Evolutionary conservation across 2,113 vertebrate species (phyloP).

Genomic region (Oryzias melastigma): DNA sequence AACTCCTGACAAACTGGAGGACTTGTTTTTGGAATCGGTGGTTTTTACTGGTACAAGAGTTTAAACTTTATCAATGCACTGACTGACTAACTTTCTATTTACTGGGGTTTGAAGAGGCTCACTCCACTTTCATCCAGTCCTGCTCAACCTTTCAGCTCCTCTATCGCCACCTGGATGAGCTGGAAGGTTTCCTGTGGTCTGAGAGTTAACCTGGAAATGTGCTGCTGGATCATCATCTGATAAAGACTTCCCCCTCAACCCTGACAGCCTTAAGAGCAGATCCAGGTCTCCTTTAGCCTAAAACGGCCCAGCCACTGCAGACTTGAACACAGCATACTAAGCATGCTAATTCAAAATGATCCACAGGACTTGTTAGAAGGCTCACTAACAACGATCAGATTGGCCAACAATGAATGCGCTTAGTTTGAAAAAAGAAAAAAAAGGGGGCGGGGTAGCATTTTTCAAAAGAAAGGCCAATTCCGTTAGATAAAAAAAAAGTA

Average conservation of each 20-base stretch:
- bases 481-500: too few species aligned
- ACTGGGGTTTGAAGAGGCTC: constrained; percentile 20
- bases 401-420: too few species aligned
- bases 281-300: background rate
- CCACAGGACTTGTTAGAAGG: background rate
- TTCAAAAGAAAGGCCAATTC: too few species aligned
- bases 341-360: background rate
- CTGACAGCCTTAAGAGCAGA: background rate
- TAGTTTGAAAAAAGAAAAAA: too few species aligned
- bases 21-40: too few species aligned
- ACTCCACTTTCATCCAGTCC: constrained; percentile 29
- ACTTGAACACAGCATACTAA: background rate
- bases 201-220: constrained; percentile 17
- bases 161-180: constrained; percentile 16
- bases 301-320: background rate
- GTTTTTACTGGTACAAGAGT: too few species aligned
- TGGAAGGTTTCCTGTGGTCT: constrained; percentile 23
- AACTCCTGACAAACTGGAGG: too few species aligned
- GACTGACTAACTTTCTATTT: too few species aligned
- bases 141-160: constrained; percentile 21
- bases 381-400: too few species aligned
- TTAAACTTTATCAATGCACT: too few species aligned
- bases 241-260: background rate
- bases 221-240: too few species aligned
- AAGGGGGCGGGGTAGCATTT: too few species aligned